A percentile compares a stretch with the other conserved stretches of the same genome.
phyloP scores from a whole-genome alignment of 1,140 invertebrate species.

The Drosophila pseudoobscura region DNA sequence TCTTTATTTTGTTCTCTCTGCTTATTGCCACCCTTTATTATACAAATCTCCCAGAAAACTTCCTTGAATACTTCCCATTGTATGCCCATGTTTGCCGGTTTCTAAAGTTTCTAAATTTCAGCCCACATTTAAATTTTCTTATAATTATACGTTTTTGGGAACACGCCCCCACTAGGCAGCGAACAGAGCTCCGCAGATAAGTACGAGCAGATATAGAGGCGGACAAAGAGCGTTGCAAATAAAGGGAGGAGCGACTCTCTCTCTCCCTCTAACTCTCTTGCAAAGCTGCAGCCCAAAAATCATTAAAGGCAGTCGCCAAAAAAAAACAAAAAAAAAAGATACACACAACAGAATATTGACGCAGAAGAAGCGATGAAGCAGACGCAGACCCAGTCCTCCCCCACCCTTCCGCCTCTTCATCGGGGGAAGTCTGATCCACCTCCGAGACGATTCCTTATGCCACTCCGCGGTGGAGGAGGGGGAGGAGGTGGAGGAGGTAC shows the following conservation, averaged over 20 bases:
- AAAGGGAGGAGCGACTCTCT: constrained; percentile 9
- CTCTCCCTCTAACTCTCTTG: not conserved
- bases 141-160: constrained; percentile 23
- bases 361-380: constrained; percentile 18
- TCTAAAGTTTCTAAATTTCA: not conserved
- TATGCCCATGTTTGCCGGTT: not conserved
- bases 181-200: constrained; percentile 4
- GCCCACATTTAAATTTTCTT: not conserved
- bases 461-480: constrained; percentile 1
- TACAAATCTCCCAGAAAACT: too few relatives aligned
- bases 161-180: constrained; percentile 8
- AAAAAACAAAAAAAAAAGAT: constrained; percentile 17
- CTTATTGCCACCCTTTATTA: too few relatives aligned
- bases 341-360: constrained; percentile 25
- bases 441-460: not conserved
- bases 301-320: constrained; percentile 70
- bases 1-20: too few relatives aligned
- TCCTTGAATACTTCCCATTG: too few relatives aligned
- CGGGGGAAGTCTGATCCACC: not conserved
- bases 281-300: constrained; percentile 59
- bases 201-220: constrained; percentile 30
- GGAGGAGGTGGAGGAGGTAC: not conserved
- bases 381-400: not conserved
- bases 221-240: constrained; percentile 1
- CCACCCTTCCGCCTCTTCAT: not conserved